phyloP scores from a whole-genome alignment of 2,113 vertebrate genomes.

The Archocentrus centrarchus region DNA sequence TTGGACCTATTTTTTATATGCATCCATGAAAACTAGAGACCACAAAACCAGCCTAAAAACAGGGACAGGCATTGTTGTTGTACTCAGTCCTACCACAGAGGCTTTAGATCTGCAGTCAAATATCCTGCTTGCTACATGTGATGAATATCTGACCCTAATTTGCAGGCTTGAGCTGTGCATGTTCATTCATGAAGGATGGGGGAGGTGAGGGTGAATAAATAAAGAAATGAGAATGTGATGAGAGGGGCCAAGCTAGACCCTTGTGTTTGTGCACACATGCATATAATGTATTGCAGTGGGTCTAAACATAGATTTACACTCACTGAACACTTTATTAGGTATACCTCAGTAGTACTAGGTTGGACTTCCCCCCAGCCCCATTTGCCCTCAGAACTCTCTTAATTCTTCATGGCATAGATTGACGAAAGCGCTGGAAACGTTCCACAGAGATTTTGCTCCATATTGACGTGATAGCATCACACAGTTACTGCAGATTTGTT shows the following conservation, averaged over 20 bases:
- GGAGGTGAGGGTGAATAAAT: constrained; percentile 40
- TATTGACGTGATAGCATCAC: not conserved
- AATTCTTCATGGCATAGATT: not conserved
- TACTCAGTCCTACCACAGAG: not conserved
- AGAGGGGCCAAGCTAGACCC: not conserved
- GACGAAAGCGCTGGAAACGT: not conserved
- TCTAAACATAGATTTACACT: not conserved
- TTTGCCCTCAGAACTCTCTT: not conserved
- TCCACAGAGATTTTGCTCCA: not conserved
- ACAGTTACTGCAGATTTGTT: not conserved
- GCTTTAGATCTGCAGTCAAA: constrained; percentile 13
- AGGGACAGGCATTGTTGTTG: not conserved
- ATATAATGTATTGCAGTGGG: not conserved
- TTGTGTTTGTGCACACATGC: not conserved
- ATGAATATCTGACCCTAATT: constrained; percentile 70
- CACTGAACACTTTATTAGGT: not conserved
- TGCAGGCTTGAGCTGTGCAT: constrained; percentile 34
- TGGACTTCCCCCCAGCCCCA: not conserved
- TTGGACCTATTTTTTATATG: constrained; percentile 4
- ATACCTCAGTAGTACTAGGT: not conserved
- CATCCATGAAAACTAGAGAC: not conserved
- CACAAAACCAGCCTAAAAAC: not conserved
- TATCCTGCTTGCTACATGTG: constrained; percentile 21
- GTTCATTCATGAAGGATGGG: constrained; percentile 51
- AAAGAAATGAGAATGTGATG: constrained; percentile 4